phyloP scores from a whole-genome alignment of 2,113 vertebrate species.

The Ahaetulla prasina region DNA sequence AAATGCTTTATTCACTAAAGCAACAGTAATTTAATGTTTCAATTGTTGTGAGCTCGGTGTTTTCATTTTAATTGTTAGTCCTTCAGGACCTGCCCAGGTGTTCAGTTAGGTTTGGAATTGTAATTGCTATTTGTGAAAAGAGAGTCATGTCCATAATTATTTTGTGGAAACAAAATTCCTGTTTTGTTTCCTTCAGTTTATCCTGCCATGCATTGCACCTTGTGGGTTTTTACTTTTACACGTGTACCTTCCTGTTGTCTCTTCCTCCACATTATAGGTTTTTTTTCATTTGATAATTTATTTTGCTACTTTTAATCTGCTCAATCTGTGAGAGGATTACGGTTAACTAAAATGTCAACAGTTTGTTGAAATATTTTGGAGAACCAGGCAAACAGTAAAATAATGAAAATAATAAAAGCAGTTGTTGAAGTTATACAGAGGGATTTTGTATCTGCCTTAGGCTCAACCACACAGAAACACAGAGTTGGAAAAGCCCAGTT shows the following conservation, averaged over 20 bases:
- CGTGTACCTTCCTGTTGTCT: neutral
- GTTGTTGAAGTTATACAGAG: neutral
- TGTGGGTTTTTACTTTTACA: neutral
- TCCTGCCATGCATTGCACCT: neutral
- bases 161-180: neutral
- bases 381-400: neutral
- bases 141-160: neutral
- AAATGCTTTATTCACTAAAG: neutral
- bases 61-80: conserved; percentile 8
- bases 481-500: neutral
- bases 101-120: neutral
- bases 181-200: conserved; percentile 4
- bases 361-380: neutral
- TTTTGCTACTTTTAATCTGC: neutral
- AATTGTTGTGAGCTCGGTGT: neutral
- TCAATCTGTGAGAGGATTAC: neutral
- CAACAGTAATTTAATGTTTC: neutral
- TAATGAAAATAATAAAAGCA: neutral
- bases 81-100: conserved; percentile 21
- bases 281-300: neutral
- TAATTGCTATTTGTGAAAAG: conserved; percentile 21
- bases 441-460: neutral
- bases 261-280: neutral
- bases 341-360: neutral
- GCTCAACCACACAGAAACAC: neutral